These are phyloP conservation scores for Montipora efflorescens DNA, from an alignment of 64 coral and sea anemone species.

Conservation along the genomic window DNA sequence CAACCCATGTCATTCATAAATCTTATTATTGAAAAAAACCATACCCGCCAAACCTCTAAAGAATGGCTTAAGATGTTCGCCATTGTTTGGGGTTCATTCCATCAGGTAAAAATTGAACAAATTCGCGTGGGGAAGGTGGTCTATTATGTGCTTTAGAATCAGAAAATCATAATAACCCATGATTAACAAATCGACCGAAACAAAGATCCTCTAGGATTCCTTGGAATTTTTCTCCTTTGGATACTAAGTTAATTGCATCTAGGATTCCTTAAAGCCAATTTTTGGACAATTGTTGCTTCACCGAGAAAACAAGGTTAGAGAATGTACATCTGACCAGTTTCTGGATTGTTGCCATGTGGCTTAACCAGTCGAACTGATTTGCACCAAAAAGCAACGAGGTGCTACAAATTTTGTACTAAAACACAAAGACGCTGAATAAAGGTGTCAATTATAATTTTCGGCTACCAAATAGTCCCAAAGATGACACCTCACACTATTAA, in stretches of 20 bases:
- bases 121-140: slow-evolving; percentile 44
- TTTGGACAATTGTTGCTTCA: background rate
- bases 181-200: background rate
- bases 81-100: slow-evolving; percentile 23
- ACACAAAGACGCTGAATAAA: background rate
- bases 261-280: background rate
- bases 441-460: background rate
- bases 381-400: background rate
- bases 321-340: background rate
- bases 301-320: background rate
- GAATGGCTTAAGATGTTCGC: slow-evolving; percentile 23
- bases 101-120: slow-evolving; percentile 23
- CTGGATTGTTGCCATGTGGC: background rate
- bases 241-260: background rate
- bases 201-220: background rate
- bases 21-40: slow-evolving; percentile 21
- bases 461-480: background rate
- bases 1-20: slow-evolving; percentile 54
- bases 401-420: background rate
- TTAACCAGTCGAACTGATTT: background rate
- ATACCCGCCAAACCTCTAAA: background rate
- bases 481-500: background rate
- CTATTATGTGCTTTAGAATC: background rate
- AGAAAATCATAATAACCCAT: background rate
- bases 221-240: background rate